Conservation (phyloP, 1,140 invertebrate species). For the Lineus longissimus region DNA sequence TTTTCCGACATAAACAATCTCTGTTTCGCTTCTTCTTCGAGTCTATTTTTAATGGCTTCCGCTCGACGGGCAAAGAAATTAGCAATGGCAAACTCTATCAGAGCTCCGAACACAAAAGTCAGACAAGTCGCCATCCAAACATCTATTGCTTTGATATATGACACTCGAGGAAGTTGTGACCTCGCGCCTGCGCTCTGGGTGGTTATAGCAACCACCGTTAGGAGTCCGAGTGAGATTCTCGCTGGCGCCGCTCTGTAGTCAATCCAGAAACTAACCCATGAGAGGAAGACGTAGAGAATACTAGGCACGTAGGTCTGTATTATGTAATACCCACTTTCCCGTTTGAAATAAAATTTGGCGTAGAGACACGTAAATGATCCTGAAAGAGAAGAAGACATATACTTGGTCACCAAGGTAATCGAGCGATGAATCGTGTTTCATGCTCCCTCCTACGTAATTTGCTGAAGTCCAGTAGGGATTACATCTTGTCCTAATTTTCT, state of each 20-base stretch:
- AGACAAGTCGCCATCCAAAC: slow-evolving; percentile 62
- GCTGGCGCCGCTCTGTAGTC: slow-evolving; percentile 60
- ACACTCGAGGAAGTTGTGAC: slow-evolving; percentile 56
- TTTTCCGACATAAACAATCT: no score
- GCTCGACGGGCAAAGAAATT: slow-evolving; percentile 14
- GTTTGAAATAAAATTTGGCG: no score
- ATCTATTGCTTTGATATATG: slow-evolving; percentile 82
- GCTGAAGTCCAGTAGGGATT: no score
- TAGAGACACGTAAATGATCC: no score
- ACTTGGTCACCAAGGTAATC: no score
- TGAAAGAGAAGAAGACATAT: no score
- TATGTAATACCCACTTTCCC: slow-evolving; percentile 68
- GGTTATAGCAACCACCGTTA: slow-evolving; percentile 58
- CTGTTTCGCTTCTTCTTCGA: no score
- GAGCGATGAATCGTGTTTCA: no score
- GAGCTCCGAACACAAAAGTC: slow-evolving; percentile 55
- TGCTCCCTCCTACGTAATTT: no score
- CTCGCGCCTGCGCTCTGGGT: slow-evolving; percentile 60
- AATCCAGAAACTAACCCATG: slow-evolving; percentile 91
- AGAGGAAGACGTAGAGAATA: slow-evolving; percentile 84
- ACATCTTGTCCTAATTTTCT: no score
- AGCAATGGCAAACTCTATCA: slow-evolving; percentile 78
- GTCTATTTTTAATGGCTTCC: not conserved
- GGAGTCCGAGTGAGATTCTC: slow-evolving; percentile 58
- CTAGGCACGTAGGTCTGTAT: slow-evolving; percentile 88